phyloP scores from a whole-genome alignment of 2,113 vertebrate species.

The Rhinoptilus africanus region DNA sequence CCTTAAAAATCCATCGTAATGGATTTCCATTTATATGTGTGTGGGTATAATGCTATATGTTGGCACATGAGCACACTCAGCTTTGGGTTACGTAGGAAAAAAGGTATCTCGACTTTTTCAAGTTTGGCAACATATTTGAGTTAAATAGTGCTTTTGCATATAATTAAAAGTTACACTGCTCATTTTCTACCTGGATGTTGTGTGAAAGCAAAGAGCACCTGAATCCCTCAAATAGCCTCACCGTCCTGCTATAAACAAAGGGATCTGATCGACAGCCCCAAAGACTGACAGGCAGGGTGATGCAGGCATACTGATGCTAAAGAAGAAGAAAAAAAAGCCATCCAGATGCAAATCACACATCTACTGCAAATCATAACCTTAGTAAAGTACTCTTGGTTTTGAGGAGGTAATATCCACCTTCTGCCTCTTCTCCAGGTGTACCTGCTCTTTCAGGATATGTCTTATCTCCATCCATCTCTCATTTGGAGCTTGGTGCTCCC shows the following conservation, averaged over 20 bases:
- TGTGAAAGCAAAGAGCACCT: neutral
- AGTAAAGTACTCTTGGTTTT: neutral
- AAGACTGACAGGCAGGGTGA: neutral
- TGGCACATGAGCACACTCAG: rapidly evolving
- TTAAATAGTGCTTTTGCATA: neutral
- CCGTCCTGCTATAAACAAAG: neutral
- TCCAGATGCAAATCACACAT: neutral
- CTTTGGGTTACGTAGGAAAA: neutral
- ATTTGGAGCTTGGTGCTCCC: neutral
- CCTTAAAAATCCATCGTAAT: neutral
- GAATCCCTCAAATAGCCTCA: neutral
- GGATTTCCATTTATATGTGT: neutral
- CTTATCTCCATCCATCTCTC: neutral
- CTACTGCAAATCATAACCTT: neutral
- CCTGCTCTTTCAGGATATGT: neutral
- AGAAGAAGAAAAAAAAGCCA: neutral
- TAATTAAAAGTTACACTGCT: neutral
- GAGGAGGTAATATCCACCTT: neutral
- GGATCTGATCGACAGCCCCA: neutral
- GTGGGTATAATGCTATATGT: neutral
- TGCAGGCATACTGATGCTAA: neutral
- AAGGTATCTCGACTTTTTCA: neutral
- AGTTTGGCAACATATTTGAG: neutral
- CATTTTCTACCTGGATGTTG: neutral
- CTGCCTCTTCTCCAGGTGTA: neutral